Evolutionary conservation across 2,113 vertebrate genomes (phyloP), one percentile per base, ranked within the genome.

Genomic region (Erythrocercus mccallii): DNA sequence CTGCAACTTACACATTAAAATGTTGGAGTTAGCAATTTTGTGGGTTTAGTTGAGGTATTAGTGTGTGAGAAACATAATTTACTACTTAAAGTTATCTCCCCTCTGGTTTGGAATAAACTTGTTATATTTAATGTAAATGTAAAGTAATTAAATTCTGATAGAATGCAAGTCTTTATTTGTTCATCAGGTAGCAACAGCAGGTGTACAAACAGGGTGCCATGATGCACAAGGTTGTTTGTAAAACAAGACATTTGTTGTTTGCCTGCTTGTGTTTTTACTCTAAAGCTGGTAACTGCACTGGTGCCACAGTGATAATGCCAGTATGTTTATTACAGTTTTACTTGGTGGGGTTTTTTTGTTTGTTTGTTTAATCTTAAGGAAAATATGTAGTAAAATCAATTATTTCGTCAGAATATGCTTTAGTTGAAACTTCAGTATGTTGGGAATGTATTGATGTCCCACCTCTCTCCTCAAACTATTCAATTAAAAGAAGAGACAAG

Each of bases 401-500:
- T 51, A 54, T 81, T 81, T 88, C 1, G 62, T 72, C 44, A 78
- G 44, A 50, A 81, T 80, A 88, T 10, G 17, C 15, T 51, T 90
- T 73, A 23, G 18, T 81, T 91, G 64, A 82, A 94, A 51, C 30
- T 60, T 72, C 1, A 1, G 10, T 69, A 12, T 87, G 12, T 56
- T 54, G 17, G 13, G 20, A 82, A 37, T 90, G 47, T 73, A 40
- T 70, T 69, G 44, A 50, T 81, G n/a, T 91, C 13, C 51, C 25
- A 48, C 8, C n/a, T 64, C 1, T 83, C 64, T 94, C 60, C 42
- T 44, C 86, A 76, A 57, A 72, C 30, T 47, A 69, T 92, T 95
- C 86, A 84, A 71, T 87, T 91, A 76, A 95, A 95, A 88, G 68
- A 68, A 84, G 50, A 89, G 78, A 64, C 38, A 79, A 58, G 45